Percentiles rank a stretch among this genome's conserved stretches.
Evolutionary conservation across 2,797 vertebrate genomes (phyloP).

Genomic region (Enteromius anoplus): DNA sequence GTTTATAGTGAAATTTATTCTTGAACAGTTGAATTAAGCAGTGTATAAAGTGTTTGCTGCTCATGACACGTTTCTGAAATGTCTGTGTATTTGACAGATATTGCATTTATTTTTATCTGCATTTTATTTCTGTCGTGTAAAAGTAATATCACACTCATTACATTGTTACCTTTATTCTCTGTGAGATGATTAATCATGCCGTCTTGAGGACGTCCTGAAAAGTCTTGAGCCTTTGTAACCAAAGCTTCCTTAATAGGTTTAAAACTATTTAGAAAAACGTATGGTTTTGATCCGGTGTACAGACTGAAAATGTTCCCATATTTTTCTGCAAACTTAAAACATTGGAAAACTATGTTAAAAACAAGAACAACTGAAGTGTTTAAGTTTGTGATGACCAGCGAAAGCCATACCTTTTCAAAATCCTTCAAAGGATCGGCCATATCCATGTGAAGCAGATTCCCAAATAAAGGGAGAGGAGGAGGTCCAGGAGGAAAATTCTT

Average conservation of each 20-base stretch:
- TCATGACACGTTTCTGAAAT: not conserved
- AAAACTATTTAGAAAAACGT: conserved; percentile 73
- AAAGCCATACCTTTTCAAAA: conserved; percentile 46
- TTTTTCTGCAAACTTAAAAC: conserved; percentile 65
- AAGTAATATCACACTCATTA: not conserved
- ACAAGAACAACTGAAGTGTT: not conserved
- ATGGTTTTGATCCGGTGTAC: conserved; percentile 67
- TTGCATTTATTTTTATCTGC: not conserved
- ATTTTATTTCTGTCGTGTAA: not conserved
- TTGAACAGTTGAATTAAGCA: not conserved
- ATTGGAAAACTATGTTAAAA: not conserved
- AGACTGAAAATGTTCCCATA: conserved; percentile 76
- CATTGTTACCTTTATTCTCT: conserved; percentile 64
- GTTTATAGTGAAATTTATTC: not conserved
- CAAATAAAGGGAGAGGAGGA: conserved; percentile 55
- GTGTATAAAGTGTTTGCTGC: not conserved
- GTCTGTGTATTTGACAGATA: not conserved
- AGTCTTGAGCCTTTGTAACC: conserved; percentile 66
- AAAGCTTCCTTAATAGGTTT: conserved; percentile 77
- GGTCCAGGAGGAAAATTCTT: conserved; percentile 66
- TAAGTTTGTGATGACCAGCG: fast-evolving
- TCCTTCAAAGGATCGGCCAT: conserved; percentile 52
- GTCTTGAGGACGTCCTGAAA: conserved; percentile 72
- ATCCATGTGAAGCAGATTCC: conserved; percentile 56
- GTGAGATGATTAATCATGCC: conserved; percentile 57